Evolutionary conservation across 2,113 vertebrate genomes (phyloP).

Genomic region (Indicator maculatus): DNA sequence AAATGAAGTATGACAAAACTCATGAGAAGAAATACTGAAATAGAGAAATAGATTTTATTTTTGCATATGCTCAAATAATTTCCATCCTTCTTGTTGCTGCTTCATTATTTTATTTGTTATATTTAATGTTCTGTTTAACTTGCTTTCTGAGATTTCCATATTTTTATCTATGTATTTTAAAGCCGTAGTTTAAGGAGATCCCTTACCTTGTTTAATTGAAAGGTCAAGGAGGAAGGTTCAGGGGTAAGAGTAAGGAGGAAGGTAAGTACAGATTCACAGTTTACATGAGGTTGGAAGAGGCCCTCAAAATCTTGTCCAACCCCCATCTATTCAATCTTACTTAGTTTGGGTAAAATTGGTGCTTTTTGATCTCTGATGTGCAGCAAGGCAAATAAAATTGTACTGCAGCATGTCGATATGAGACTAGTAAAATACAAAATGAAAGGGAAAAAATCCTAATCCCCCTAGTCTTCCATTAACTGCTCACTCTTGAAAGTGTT

Average conservation of each 20-base stretch:
- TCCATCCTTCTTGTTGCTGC: neutral
- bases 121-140: neutral
- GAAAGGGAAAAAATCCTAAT: neutral
- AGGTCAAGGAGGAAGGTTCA: neutral
- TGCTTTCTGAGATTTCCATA: neutral
- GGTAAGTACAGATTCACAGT: too few relatives aligned
- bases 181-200: neutral
- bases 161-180: neutral
- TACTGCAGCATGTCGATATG: neutral
- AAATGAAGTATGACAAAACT: neutral
- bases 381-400: neutral
- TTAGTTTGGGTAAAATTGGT: neutral
- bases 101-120: neutral
- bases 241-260: neutral
- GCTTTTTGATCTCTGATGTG: rapidly evolving
- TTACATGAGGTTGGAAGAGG: too few relatives aligned
- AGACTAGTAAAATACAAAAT: neutral
- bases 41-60: neutral
- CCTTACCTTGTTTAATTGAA: neutral
- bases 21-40: neutral
- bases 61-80: neutral
- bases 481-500: neutral
- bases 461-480: neutral
- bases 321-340: neutral
- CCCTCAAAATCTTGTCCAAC: neutral